These are phyloP conservation scores for Cynopterus sphinx DNA, from an alignment of 2,797 vertebrate genomes.

Conservation along the genomic window DNA sequence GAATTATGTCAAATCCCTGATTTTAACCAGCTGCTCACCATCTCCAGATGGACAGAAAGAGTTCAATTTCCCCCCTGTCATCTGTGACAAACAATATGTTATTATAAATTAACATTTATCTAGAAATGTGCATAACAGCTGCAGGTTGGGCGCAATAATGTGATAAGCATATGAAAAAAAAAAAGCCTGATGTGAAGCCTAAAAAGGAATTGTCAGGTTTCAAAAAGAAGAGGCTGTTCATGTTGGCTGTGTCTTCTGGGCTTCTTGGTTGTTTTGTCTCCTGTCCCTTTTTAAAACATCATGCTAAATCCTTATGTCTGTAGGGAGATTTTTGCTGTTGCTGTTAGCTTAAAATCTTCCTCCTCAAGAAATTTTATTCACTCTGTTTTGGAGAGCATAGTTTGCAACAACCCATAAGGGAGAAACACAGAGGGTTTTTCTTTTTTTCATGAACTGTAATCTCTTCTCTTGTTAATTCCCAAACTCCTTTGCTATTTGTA, in stretches of 20 bases:
- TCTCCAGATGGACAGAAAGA: slow-evolving; percentile 14
- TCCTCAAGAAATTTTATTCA: background rate
- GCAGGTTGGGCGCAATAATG: background rate
- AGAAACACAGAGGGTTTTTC: background rate
- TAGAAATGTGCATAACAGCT: slow-evolving; percentile 55
- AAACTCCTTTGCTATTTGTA: background rate
- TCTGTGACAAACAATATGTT: slow-evolving; percentile 45
- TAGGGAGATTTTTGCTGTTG: background rate
- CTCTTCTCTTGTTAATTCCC: slow-evolving; percentile 45
- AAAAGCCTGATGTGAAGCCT: background rate
- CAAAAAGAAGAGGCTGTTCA: background rate
- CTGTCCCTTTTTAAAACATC: background rate
- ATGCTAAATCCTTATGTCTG: slow-evolving; percentile 26
- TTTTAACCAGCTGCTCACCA: slow-evolving; percentile 59
- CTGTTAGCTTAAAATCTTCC: background rate
- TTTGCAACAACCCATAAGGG: background rate
- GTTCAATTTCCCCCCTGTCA: background rate
- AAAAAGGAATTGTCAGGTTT: background rate
- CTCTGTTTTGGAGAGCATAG: background rate
- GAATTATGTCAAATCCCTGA: slow-evolving; percentile 3
- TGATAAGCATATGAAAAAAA: background rate
- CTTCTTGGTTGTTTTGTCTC: background rate
- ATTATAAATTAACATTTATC: slow-evolving; percentile 14
- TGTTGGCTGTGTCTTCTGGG: background rate
- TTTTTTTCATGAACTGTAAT: background rate